Percentiles rank a stretch among this genome's conserved stretches.
These are phyloP conservation scores for Burhinus oedicnemus DNA, from an alignment of 2,113 vertebrate genomes.

Conservation along the genomic window DNA sequence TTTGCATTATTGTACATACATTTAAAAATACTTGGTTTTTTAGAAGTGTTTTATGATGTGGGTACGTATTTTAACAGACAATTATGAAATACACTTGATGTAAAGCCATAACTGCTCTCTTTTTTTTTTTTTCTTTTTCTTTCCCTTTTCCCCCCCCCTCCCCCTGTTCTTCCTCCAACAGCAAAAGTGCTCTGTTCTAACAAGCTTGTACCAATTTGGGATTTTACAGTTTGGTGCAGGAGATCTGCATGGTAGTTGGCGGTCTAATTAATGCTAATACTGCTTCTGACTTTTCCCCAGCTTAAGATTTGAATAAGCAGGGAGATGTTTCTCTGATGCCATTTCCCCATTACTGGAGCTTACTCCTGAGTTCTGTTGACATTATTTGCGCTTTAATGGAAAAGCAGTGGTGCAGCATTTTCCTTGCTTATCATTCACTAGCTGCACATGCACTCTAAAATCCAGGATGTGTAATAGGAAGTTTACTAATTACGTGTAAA, in stretches of 20 bases:
- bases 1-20: constrained; percentile 65
- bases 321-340: neutral
- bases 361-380: neutral
- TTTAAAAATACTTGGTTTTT: constrained; percentile 27
- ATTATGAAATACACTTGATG: constrained; percentile 45
- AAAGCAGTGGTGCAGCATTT: neutral
- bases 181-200: neutral
- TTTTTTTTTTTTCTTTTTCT: neutral
- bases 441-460: neutral
- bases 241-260: neutral
- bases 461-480: neutral
- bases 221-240: neutral
- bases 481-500: neutral
- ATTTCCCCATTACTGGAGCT: neutral
- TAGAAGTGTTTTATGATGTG: constrained; percentile 56
- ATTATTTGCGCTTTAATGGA: neutral
- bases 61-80: constrained; percentile 46
- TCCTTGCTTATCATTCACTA: neutral
- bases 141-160: no score
- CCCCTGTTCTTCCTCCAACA: neutral
- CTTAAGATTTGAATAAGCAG: neutral
- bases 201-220: neutral
- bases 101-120: neutral
- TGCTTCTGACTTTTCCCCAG: neutral
- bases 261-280: neutral